phyloP scores from a whole-genome alignment of 2,888 invertebrate genomes.

The Plebejus argus region DNA sequence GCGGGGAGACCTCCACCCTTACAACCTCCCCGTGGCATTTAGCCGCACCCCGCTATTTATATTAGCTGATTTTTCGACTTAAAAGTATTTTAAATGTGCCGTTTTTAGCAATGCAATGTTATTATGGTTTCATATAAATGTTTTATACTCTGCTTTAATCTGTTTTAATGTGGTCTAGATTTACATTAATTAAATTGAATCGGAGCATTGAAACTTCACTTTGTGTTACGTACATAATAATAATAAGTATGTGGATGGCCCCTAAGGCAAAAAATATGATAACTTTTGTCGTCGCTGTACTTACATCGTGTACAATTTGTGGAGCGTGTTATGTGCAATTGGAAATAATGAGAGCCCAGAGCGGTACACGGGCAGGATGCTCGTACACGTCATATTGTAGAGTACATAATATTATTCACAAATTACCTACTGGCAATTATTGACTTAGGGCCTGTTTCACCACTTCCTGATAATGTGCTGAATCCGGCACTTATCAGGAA shows the following conservation, averaged over 20 bases:
- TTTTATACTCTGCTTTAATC: neutral
- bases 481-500: too few species aligned
- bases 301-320: constrained; percentile 20
- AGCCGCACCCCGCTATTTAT: constrained; percentile 40
- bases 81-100: neutral
- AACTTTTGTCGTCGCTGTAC: neutral
- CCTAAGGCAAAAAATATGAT: too few species aligned
- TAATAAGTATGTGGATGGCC: too few species aligned
- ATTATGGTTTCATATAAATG: neutral
- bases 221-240: too few species aligned
- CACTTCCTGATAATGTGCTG: too few species aligned
- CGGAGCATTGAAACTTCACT: too few species aligned
- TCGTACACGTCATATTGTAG: neutral
- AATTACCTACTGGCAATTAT: neutral
- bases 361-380: constrained; percentile 22
- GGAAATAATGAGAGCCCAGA: constrained; percentile 4
- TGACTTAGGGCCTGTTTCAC: too few species aligned
- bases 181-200: too few species aligned
- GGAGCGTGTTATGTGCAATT: constrained; percentile 9
- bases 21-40: constrained; percentile 48
- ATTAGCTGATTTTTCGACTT: constrained; percentile 9
- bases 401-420: neutral
- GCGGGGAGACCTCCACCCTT: constrained; percentile 40
- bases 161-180: neutral
- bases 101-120: neutral